Evolutionary conservation across 2,113 vertebrate genomes (phyloP), one percentile per base, ranked within the genome.

Genomic region (Oreochromis tanganicae): DNA sequence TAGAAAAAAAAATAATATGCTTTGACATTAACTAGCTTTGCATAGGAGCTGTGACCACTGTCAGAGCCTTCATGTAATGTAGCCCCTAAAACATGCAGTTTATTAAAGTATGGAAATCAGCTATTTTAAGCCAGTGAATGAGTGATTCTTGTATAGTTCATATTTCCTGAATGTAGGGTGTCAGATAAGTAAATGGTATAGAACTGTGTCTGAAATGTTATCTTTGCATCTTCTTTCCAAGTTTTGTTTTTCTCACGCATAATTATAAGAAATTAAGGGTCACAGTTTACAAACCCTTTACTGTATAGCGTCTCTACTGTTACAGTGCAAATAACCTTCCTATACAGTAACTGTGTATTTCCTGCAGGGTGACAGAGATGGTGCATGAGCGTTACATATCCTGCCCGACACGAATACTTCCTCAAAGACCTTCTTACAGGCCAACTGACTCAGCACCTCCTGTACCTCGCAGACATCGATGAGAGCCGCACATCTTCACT

Each of bases 331-430:
- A 8, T 55, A 16, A 46, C 7, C 11, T 86, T 3, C 13, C 55
- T n/a, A 3, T 19, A 1, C 27, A 19, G 52, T 32, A 5, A 2
- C 36, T 9, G 24, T 21, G 4, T 88, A 6, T 90, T 59, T 92
- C 21, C 83, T 21, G 4, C 79, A 97, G 96, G 91, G 46, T 82
- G 27, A 88, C 92, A 24, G 96, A 96, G n/a, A 71, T 36, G 57
- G 16, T 34, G 21, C 10, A 94, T 2, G 96, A 97, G 75, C 96
- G 95, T 34, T 97, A 97, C 88, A 88, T 95, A 27, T 87, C 95
- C 46, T 93, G 80, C 84, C 96, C 96, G 0, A 87, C 90, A 3
- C 94, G 94, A 88, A 87, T 89, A 1, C 83, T 89, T 82, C 93
- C 91, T 87, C 94, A 93, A 13, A 86, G 54, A 82, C 94, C 96